Evolutionary conservation across 2,113 vertebrate genomes (phyloP), one percentile per base, ranked within the genome.

Genomic region (Sylvietta virens): DNA sequence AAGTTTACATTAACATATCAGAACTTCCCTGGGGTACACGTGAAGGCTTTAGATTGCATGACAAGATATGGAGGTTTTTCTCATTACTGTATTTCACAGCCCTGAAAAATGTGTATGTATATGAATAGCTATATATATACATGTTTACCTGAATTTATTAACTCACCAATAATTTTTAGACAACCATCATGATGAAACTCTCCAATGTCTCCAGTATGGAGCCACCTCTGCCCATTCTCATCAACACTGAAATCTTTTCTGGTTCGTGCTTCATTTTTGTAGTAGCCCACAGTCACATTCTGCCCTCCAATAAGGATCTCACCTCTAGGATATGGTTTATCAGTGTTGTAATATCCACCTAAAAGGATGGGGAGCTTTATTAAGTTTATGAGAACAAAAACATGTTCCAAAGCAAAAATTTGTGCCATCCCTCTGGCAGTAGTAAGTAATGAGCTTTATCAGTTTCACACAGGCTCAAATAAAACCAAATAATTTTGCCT

Each of bases 271-370:
- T 98, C 97, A 31, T 98, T 98, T 97, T 99, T 99, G 93, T 99
- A 99, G 98, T 99, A 99, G n/a, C 99, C 99, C 98, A 99, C 98
- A n/a, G 99, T 98, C 40, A 99, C 98, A 37, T 99, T 99, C 74
- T 98, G 98, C 37, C 99, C 99, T 56, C 99, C 99, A 62, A 99
- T 98, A 91, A 99, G 97, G 93, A 99, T 98, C 97, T 99, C 99
- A 57, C 99, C 99, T 95, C 99, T 97, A 18, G 99, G 99, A 72
- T 98, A 97, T 11, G 99, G 99, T 81, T 98, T 98, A 95, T 99
- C 99, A 3, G 98, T 99, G 95, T 98, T 98, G 50, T 96, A 98
- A 94, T 99, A 99, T 6, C 98, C 98, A 96, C 99, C 99, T 99
- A 77, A 71, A 93, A 97, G 88, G 3, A 86, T 0, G 7, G 17